Evolutionary conservation across 1,140 invertebrate species (phyloP).

Genomic region (Mactra quadrangularis): DNA sequence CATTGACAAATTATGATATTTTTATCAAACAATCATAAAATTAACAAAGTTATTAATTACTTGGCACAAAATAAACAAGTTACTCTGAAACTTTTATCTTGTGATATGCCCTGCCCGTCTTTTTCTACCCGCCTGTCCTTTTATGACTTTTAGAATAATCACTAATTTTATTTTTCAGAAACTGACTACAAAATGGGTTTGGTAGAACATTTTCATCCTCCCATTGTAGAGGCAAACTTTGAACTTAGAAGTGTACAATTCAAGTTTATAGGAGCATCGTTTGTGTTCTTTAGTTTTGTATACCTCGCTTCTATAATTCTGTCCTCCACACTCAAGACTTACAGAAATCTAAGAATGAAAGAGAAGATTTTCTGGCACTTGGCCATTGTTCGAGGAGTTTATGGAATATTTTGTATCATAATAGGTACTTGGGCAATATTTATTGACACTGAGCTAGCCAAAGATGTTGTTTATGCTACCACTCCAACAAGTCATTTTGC

Average conservation of each 20-base stretch:
- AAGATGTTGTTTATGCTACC: slow-evolving; percentile 74
- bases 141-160: no score
- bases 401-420: slow-evolving; percentile 74
- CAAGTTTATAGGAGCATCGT: slow-evolving; percentile 65
- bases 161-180: no score
- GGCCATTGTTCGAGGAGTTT: slow-evolving; percentile 75
- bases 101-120: no score
- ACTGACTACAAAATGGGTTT: slow-evolving; percentile 68
- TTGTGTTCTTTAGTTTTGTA: slow-evolving; percentile 65
- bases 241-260: slow-evolving; percentile 50
- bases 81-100: no score
- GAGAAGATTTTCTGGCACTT: slow-evolving; percentile 80
- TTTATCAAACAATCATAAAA: no score
- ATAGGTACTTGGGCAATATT: slow-evolving; percentile 75
- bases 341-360: slow-evolving; percentile 72
- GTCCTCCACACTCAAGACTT: slow-evolving; percentile 59
- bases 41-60: no score
- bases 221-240: slow-evolving; percentile 69
- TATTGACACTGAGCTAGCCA: slow-evolving; percentile 69
- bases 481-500: slow-evolving; percentile 72
- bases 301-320: slow-evolving; percentile 61
- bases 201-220: slow-evolving; percentile 70
- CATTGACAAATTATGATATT: no score
- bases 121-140: no score
- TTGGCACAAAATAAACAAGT: no score